Percentiles rank a stretch among this genome's conserved stretches.
phyloP scores from a whole-genome alignment of 2,113 vertebrate genomes.

The Rhinolophus sinicus region DNA sequence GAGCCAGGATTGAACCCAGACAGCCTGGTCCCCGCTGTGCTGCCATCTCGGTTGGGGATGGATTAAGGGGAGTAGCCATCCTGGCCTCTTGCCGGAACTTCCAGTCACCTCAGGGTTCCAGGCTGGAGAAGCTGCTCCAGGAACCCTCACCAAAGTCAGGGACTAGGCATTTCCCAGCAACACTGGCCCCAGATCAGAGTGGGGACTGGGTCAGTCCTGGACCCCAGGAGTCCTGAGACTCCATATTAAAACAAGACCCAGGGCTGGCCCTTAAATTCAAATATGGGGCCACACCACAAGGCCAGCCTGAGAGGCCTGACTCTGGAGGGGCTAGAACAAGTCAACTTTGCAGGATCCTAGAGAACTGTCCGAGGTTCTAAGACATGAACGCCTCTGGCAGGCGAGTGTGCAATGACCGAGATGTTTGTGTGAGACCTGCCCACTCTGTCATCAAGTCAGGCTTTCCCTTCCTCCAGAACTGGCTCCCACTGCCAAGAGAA shows the following conservation, averaged over 20 bases:
- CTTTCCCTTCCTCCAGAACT: neutral
- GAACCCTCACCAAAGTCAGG: neutral
- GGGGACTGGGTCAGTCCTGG: neutral
- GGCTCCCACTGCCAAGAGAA: neutral
- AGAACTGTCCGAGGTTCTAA: neutral
- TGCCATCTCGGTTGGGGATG: neutral
- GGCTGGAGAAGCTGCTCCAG: neutral
- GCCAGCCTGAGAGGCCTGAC: neutral
- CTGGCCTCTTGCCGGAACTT: neutral
- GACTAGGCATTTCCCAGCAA: neutral
- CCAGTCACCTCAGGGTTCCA: neutral
- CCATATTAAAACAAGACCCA: neutral
- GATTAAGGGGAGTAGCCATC: neutral
- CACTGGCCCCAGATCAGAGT: neutral
- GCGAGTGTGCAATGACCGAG: accelerated
- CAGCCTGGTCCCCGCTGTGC: neutral
- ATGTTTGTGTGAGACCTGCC: neutral
- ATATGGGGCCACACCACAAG: neutral
- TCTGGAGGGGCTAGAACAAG: neutral
- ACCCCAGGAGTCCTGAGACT: neutral
- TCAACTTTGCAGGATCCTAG: neutral
- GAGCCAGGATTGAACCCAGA: neutral
- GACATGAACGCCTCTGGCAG: neutral
- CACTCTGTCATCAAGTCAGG: neutral
- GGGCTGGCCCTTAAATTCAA: neutral